Percentiles rank a stretch among this genome's conserved stretches.
Conservation (phyloP, 53 echinoderm and acorn worm species). For the Luidia sarsii region DNA sequence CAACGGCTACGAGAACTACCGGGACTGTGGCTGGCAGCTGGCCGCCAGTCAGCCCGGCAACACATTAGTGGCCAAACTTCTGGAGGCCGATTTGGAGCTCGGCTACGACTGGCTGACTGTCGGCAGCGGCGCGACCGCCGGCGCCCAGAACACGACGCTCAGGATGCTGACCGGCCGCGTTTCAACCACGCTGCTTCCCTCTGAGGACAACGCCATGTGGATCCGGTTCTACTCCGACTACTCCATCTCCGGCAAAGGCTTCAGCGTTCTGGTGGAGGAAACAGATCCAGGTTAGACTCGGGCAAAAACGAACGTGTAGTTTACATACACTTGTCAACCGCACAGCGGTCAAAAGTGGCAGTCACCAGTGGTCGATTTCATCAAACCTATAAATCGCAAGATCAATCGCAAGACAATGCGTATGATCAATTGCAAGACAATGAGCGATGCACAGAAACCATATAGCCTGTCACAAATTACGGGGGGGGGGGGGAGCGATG, state of each 20-base stretch:
- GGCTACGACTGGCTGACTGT: constrained; percentile 74
- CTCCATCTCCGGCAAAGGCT: constrained; percentile 41
- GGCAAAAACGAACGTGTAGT: no score
- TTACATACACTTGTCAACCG: no score
- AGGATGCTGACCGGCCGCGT: not conserved
- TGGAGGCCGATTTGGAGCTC: constrained; percentile 23
- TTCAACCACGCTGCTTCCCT: not conserved
- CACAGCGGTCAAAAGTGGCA: no score
- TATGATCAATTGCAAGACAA: no score
- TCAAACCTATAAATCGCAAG: no score
- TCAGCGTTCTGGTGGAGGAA: constrained; percentile 34
- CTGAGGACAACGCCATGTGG: constrained; percentile 45
- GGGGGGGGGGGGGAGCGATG: no score
- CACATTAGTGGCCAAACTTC: constrained; percentile 13
- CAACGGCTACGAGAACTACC: constrained; percentile 66
- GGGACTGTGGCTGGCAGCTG: constrained; percentile 64
- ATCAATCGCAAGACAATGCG: no score
- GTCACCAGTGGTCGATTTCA: no score
- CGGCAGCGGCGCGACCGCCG: constrained; percentile 59
- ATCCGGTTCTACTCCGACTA: constrained; percentile 39
- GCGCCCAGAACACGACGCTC: constrained; percentile 11
- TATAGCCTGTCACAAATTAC: no score
- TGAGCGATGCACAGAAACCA: no score
- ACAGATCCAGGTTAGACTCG: constrained; percentile 40
- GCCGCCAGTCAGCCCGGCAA: not conserved